These are phyloP conservation scores for Cairina moschata DNA, from an alignment of 2,113 vertebrate species.

Conservation along the genomic window DNA sequence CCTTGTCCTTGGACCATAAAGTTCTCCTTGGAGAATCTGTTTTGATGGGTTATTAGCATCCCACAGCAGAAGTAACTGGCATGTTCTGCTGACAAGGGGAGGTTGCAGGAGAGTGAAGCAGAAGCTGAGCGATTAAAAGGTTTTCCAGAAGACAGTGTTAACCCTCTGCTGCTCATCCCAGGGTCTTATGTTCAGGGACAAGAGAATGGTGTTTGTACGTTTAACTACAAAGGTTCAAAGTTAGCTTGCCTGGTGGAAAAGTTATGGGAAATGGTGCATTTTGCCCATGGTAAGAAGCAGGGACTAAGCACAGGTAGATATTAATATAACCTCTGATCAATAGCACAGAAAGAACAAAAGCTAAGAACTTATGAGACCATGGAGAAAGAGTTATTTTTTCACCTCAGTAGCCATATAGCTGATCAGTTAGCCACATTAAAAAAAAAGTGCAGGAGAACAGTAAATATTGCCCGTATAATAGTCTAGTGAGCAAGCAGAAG, in stretches of 20 bases:
- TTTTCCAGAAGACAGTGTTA: neutral
- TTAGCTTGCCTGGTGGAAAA: neutral
- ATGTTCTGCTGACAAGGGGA: neutral
- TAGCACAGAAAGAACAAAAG: neutral
- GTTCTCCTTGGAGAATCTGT: neutral
- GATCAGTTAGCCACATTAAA: neutral
- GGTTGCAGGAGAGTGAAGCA: neutral
- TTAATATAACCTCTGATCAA: neutral
- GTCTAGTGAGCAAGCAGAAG: neutral
- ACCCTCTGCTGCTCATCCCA: neutral
- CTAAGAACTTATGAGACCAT: neutral
- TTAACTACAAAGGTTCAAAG: neutral
- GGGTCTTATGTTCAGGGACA: neutral
- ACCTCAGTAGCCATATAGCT: neutral
- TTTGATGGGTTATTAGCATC: neutral
- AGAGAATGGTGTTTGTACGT: neutral
- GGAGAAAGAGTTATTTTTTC: neutral
- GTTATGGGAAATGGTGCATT: neutral
- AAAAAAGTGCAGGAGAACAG: neutral
- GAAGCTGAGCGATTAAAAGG: accelerated
- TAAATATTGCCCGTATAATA: neutral
- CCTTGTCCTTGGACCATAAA: accelerated
- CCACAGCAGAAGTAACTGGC: neutral
- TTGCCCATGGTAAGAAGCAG: neutral
- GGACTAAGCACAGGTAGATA: neutral